A percentile compares a stretch with the other conserved stretches of the same genome.
Conservation (phyloP, 2,797 vertebrate species). For the Karalla daura region DNA sequence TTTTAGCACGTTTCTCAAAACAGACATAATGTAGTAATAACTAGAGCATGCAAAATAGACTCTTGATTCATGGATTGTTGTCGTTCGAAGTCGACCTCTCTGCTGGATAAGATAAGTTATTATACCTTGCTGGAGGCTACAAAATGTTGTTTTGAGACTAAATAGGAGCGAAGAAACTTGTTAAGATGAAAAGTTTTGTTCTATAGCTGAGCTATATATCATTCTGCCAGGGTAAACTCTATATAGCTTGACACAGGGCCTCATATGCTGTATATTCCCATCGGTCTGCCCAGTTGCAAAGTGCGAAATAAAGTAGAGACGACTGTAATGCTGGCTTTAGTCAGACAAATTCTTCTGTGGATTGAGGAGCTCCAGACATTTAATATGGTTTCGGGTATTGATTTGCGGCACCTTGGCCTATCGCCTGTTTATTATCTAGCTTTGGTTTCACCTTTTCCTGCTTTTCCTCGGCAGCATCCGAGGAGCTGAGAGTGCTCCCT, state of each 20-base stretch:
- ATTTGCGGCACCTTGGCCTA: constrained; percentile 71
- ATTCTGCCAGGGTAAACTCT: constrained; percentile 7
- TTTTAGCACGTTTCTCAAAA: no score
- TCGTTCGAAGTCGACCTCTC: no score
- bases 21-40: no score
- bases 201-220: neutral
- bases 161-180: neutral
- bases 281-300: constrained; percentile 37
- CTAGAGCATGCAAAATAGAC: no score
- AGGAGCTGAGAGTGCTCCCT: constrained; percentile 59
- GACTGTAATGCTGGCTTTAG: constrained; percentile 70
- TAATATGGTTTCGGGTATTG: constrained; percentile 80
- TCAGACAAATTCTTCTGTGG: constrained; percentile 77
- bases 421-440: constrained; percentile 75
- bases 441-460: constrained; percentile 76
- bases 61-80: no score
- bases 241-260: constrained; percentile 8
- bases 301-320: constrained; percentile 51
- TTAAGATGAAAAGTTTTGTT: neutral
- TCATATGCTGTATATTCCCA: constrained; percentile 29
- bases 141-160: neutral
- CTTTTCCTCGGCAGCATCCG: constrained; percentile 51
- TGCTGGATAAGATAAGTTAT: neutral
- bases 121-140: neutral
- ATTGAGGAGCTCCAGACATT: constrained; percentile 80